Evolutionary conservation across 2,888 invertebrate genomes (phyloP).

Genomic region (Synergus umbraculus): DNA sequence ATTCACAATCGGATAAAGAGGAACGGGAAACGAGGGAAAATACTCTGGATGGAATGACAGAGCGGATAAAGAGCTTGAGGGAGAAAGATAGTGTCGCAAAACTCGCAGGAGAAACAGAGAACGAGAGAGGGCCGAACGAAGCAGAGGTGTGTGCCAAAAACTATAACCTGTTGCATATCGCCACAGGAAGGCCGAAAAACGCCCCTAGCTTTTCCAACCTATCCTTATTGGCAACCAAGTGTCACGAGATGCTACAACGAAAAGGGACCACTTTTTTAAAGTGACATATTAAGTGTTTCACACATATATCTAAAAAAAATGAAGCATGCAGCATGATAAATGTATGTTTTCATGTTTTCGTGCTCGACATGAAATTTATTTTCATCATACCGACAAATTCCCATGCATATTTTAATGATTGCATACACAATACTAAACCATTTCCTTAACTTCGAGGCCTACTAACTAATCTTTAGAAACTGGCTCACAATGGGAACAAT

Average conservation of each 20-base stretch:
- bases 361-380: no score
- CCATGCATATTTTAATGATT: no score
- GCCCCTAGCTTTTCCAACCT: conserved; percentile 67
- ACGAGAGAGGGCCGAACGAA: conserved; percentile 49
- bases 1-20: conserved; percentile 64
- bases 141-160: conserved; percentile 75
- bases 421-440: no score
- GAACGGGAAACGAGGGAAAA: conserved; percentile 52
- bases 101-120: conserved; percentile 48
- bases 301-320: not conserved
- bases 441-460: no score
- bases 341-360: not conserved
- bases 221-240: conserved; percentile 62
- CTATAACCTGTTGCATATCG: conserved; percentile 76
- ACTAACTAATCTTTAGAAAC: no score
- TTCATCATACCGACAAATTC: no score
- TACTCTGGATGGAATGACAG: conserved; percentile 55
- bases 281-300: conserved; percentile 3
- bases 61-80: conserved; percentile 55
- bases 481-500: no score
- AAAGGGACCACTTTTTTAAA: conserved; percentile 14
- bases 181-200: conserved; percentile 74
- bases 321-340: not conserved
- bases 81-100: conserved; percentile 51
- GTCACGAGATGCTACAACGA: conserved; percentile 21